A percentile compares a stretch with the other conserved stretches of the same genome.
Evolutionary conservation across 2,113 vertebrate species (phyloP).

Genomic region (Propithecus coquereli): DNA sequence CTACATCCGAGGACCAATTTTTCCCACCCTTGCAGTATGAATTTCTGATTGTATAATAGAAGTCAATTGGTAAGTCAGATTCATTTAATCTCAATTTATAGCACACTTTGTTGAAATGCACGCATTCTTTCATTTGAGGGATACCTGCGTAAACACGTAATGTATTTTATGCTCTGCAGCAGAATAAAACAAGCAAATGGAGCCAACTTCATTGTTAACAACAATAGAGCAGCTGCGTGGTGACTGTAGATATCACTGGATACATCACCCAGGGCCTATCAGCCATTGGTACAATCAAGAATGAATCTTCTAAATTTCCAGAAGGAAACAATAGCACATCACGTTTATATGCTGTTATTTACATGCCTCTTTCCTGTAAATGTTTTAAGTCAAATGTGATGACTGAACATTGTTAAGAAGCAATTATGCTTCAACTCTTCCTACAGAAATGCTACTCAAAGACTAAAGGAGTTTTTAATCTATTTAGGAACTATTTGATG

Average conservation of each 20-base stretch:
- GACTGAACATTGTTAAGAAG: neutral
- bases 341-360: neutral
- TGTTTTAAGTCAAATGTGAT: slow-evolving; percentile 36
- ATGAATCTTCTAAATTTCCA: slow-evolving; percentile 41
- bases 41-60: slow-evolving; percentile 51
- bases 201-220: slow-evolving; percentile 36
- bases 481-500: slow-evolving; percentile 48
- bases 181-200: slow-evolving; percentile 47
- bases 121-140: slow-evolving; percentile 31
- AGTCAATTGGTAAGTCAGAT: slow-evolving; percentile 41
- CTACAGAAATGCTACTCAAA: slow-evolving; percentile 9
- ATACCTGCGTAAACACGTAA: slow-evolving; percentile 22
- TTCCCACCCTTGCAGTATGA: neutral
- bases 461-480: neutral
- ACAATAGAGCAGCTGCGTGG: slow-evolving; percentile 31
- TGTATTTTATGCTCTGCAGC: slow-evolving; percentile 39
- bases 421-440: neutral
- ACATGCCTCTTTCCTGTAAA: slow-evolving; percentile 1
- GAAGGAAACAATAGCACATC: neutral
- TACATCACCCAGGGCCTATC: neutral
- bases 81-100: slow-evolving; percentile 53
- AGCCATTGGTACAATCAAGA: slow-evolving; percentile 47
- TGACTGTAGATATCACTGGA: slow-evolving; percentile 9
- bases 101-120: slow-evolving; percentile 8
- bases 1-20: slow-evolving; percentile 50